Percentiles rank a stretch among this genome's conserved stretches.
phyloP scores from a whole-genome alignment of 2,888 invertebrate species.

The Drosophila dives region DNA sequence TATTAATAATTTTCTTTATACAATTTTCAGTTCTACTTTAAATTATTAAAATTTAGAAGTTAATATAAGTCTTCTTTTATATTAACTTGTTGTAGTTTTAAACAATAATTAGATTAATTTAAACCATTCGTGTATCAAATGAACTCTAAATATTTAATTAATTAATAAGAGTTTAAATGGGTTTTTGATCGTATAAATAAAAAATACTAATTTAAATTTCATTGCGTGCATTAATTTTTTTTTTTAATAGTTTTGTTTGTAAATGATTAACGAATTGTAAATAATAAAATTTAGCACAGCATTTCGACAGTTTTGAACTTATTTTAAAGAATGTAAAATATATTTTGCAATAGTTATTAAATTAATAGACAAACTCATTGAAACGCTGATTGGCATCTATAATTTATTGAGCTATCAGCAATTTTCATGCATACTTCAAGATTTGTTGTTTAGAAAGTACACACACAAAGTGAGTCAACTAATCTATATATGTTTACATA shows the following conservation, averaged over 20 bases:
- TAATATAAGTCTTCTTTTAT: too few relatives aligned
- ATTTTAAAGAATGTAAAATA: conserved; percentile 6
- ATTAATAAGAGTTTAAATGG: neutral
- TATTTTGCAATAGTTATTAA: conserved; percentile 4
- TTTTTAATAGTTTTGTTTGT: neutral
- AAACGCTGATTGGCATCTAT: conserved; percentile 9
- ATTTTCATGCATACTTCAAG: conserved; percentile 25
- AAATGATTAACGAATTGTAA: neutral
- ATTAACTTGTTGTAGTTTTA: too few relatives aligned
- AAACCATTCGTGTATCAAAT: neutral
- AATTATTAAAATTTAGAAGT: neutral
- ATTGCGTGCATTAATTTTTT: neutral
- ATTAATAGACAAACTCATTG: conserved; percentile 2
- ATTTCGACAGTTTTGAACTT: neutral
- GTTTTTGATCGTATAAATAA: neutral
- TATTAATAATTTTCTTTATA: neutral
- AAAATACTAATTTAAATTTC: neutral
- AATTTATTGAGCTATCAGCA: conserved; percentile 31
- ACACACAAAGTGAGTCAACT: conserved; percentile 16
- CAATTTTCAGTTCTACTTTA: neutral
- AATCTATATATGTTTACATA: conserved; percentile 10
- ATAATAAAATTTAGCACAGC: neutral
- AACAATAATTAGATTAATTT: too few relatives aligned
- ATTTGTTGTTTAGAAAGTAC: conserved; percentile 39
- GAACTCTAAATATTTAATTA: neutral